These are phyloP conservation scores for Macrotrachela quadricornifera DNA, from an alignment of 1,140 invertebrate species.

Conservation along the genomic window DNA sequence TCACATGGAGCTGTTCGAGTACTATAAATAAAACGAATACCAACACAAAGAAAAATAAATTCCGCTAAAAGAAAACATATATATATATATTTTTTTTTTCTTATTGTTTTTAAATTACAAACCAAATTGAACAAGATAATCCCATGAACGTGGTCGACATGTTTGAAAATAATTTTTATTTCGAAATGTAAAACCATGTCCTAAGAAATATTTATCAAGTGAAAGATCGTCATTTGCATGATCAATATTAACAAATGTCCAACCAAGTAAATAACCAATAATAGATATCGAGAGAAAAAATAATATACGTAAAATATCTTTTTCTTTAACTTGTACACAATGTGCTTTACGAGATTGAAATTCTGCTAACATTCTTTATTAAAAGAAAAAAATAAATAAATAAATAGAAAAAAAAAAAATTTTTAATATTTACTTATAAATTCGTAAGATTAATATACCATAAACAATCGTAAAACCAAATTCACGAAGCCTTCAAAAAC, in stretches of 20 bases:
- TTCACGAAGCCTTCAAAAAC: slow-evolving; percentile 66
- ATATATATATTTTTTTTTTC: too few species aligned
- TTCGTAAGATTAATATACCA: slow-evolving; percentile 62
- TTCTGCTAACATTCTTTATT: slow-evolving; percentile 36
- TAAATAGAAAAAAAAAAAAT: too few species aligned
- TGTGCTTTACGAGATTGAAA: slow-evolving; percentile 64
- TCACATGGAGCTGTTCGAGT: slow-evolving; percentile 56
- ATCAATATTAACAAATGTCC: slow-evolving; percentile 44
- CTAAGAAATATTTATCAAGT: too few species aligned
- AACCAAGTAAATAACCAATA: slow-evolving; percentile 58
- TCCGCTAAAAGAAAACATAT: too few species aligned
- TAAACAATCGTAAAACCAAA: slow-evolving; percentile 74
- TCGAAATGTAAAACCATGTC: too few species aligned
- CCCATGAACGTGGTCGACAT: too few species aligned
- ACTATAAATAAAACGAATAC: slow-evolving; percentile 43
- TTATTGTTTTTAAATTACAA: too few species aligned
- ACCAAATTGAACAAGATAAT: too few species aligned
- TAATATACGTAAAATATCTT: slow-evolving; percentile 58
- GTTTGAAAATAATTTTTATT: too few species aligned
- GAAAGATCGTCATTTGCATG: too few species aligned
- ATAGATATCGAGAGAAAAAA: slow-evolving; percentile 51
- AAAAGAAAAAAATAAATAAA: too few species aligned
- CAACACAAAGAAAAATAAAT: too few species aligned
- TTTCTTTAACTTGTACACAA: slow-evolving; percentile 59
- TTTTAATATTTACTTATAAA: slow-evolving; percentile 46